Evolutionary conservation across 1,140 invertebrate genomes (phyloP).

Genomic region (Tetragnatha versicolor): DNA sequence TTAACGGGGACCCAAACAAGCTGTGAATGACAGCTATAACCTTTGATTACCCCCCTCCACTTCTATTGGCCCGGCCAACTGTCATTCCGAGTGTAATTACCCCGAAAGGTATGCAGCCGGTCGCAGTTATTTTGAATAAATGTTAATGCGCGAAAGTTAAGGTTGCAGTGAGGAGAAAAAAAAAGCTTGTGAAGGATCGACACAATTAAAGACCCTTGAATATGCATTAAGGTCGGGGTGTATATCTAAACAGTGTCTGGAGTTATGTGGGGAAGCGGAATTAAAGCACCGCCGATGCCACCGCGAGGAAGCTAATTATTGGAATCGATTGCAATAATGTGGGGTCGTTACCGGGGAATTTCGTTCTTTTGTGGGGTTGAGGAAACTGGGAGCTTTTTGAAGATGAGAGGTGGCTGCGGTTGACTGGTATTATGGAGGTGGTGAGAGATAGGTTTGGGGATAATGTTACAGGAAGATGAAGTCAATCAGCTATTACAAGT

Average conservation of each 20-base stretch:
- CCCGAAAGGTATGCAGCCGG: neutral
- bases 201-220: slow-evolving; percentile 32
- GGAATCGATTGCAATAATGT: slow-evolving; percentile 10
- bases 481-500: too few species aligned
- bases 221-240: slow-evolving; percentile 16
- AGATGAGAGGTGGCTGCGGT: too few species aligned
- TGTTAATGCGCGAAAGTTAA: slow-evolving; percentile 28
- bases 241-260: too few species aligned
- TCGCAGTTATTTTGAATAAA: slow-evolving; percentile 40
- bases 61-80: slow-evolving; percentile 38
- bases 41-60: slow-evolving; percentile 42
- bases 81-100: slow-evolving; percentile 46
- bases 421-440: too few species aligned
- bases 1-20: slow-evolving; percentile 42
- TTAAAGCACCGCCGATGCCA: too few species aligned
- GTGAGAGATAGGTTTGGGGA: too few species aligned
- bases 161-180: neutral
- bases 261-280: too few species aligned
- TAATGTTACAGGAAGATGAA: too few species aligned
- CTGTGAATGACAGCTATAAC: slow-evolving; percentile 53
- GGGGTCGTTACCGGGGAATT: neutral
- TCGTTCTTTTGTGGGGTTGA: neutral
- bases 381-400: too few species aligned
- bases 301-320: slow-evolving; percentile 6
- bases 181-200: slow-evolving; percentile 5